Evolutionary conservation across 2,888 invertebrate species (phyloP), one percentile per base, ranked within the genome.

Genomic region (Chloroclystis v-ata): DNA sequence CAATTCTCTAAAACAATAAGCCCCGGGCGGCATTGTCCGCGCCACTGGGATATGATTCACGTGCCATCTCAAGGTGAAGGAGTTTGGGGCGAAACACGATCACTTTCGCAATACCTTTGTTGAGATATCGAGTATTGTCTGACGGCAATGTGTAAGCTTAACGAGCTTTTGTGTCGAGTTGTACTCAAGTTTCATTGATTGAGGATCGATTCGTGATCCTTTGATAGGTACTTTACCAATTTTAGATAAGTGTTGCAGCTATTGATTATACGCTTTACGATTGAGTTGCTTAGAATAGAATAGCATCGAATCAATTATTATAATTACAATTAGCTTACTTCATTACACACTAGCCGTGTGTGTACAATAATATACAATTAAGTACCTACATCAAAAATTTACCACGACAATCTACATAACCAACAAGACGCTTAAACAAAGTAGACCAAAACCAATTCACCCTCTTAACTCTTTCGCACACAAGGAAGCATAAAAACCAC

Each of bases 81-180:
- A 59, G 54, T 51, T 54, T 51, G 60, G 63, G 65, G 67, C 56
- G 56, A 65, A 51, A 16, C 59, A 63, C 61, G 63, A 65, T 57
- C 64, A 60, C 66, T 73, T 71, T 72, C 67, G 68, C 68, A 72
- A 73, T 59, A 58, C 60, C 66, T 68, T 68, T 69, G 70, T 68
- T 43, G 52, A 35, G 32, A 32, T 32, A 35, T 39, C n/a, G 13
- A 32, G 5, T 28, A 32, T 7, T 11, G 14, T 29, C 28, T 28
- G 7, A 29, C 6, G 20, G 20, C n/a, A n/a, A n/a, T n/a, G 35
- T 24, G 20, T 35, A 10, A 35, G 10, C 8, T 35, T 35, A 10
- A 24, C 20, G 35, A 35, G 35, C 20, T 24, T 35, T 11, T 35
- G 10, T 35, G 11, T 35, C 16, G 32, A 32, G 13, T 32, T 20